These are phyloP conservation scores for Salvelinus sp. DNA, from an alignment of 2,113 vertebrate species.

Conservation along the genomic window DNA sequence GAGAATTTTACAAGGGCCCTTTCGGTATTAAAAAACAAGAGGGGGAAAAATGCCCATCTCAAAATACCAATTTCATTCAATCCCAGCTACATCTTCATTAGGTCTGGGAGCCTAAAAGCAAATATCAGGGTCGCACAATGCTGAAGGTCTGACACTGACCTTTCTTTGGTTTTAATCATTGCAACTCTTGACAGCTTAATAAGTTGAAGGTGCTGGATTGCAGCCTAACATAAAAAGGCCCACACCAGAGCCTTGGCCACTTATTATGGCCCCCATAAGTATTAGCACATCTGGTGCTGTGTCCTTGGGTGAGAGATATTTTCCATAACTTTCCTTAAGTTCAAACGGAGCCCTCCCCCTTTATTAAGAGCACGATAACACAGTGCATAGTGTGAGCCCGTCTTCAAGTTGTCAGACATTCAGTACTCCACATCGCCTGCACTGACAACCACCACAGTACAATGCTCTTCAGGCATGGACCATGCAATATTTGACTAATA, in stretches of 20 bases:
- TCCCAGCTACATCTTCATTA: slow-evolving; percentile 84
- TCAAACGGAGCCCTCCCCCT: slow-evolving; percentile 74
- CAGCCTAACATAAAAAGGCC: slow-evolving; percentile 97
- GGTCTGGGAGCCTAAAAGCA: slow-evolving; percentile 85
- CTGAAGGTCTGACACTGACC: slow-evolving; percentile 90
- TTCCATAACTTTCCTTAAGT: slow-evolving; percentile 92
- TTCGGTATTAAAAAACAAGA: slow-evolving; percentile 69
- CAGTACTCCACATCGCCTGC: slow-evolving; percentile 23
- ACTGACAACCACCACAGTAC: slow-evolving; percentile 30
- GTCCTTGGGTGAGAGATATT: slow-evolving; percentile 94
- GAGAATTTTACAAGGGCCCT: slow-evolving; percentile 66
- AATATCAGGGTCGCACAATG: slow-evolving; percentile 87
- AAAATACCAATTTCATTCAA: slow-evolving; percentile 82
- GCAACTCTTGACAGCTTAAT: slow-evolving; percentile 97
- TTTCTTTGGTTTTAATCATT: slow-evolving; percentile 99
- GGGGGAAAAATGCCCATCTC: slow-evolving; percentile 74
- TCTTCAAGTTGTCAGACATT: slow-evolving; percentile 63
- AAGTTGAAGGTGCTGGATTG: slow-evolving; percentile 98
- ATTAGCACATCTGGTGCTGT: slow-evolving; percentile 92
- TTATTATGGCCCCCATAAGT: slow-evolving; percentile 99
- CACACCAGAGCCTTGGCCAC: slow-evolving; percentile 89
- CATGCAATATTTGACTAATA: slow-evolving; percentile 60
- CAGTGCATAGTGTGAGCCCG: slow-evolving; percentile 70
- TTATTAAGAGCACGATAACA: slow-evolving; percentile 85
- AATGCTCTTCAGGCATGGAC: slow-evolving; percentile 24